Evolutionary conservation across 2,888 invertebrate species (phyloP).

Genomic region (Agapetus fuscipes): DNA sequence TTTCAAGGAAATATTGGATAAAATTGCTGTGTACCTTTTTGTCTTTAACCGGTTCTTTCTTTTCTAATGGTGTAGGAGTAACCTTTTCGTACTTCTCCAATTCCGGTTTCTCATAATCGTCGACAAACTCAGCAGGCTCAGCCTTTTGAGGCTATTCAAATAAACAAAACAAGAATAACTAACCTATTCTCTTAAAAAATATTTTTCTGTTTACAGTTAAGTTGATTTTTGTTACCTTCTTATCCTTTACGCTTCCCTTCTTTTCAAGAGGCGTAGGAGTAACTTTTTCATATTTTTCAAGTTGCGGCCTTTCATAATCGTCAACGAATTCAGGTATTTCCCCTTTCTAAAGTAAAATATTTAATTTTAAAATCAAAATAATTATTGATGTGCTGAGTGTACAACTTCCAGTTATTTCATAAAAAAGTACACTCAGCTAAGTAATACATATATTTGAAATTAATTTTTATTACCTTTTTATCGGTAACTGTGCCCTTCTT

Average conservation of each 20-base stretch:
- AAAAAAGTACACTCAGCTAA: too few species aligned
- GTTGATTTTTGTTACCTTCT: too few species aligned
- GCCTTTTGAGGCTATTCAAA: too few species aligned
- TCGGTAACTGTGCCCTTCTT: constrained; percentile 32
- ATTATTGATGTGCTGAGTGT: too few species aligned
- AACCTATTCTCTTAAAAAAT: too few species aligned
- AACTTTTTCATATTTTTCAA: constrained; percentile 61
- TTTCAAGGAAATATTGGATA: too few species aligned
- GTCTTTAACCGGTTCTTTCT: background rate
- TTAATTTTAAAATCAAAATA: too few species aligned
- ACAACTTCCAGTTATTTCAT: too few species aligned
- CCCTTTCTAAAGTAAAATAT: too few species aligned
- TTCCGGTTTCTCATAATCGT: constrained; percentile 13
- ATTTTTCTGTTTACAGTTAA: too few species aligned
- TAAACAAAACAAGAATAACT: too few species aligned
- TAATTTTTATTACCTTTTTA: background rate
- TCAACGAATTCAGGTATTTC: constrained; percentile 42
- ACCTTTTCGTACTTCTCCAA: constrained; percentile 21
- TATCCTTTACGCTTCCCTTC: constrained; percentile 11
- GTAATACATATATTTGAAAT: too few species aligned
- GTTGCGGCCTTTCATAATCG: constrained; percentile 65
- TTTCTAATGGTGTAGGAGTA: constrained; percentile 2
- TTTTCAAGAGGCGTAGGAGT: constrained; percentile 34
- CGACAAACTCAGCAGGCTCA: constrained; percentile 19
- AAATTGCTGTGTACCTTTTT: constrained; percentile 8